phyloP scores from a whole-genome alignment of 2,888 invertebrate species.

The Sminthurides aquaticus region DNA sequence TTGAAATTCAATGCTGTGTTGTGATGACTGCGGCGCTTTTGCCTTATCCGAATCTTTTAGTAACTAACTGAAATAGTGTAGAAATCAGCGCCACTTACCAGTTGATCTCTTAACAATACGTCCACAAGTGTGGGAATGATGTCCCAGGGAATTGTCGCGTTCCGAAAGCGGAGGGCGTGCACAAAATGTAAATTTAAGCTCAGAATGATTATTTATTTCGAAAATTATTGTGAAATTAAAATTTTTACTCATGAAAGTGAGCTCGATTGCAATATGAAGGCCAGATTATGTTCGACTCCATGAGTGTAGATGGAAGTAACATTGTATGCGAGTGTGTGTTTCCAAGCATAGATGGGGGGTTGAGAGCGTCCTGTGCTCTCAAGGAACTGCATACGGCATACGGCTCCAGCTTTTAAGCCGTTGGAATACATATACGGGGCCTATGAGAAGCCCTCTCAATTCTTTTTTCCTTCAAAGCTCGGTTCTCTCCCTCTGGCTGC shows the following conservation, averaged over 20 bases:
- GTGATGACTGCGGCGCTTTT: constrained; percentile 12
- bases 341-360: background rate
- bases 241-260: no score
- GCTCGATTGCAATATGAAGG: background rate
- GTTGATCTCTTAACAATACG: constrained; percentile 16
- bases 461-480: background rate
- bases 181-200: no score
- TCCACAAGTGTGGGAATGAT: background rate
- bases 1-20: background rate
- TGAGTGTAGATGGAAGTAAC: background rate
- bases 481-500: constrained; percentile 2
- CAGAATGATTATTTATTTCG: no score
- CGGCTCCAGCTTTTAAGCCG: no score
- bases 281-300: background rate
- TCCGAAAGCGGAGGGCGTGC: no score
- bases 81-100: constrained; percentile 39
- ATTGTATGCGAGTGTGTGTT: background rate
- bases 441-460: no score
- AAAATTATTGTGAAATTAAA: no score
- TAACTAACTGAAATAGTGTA: background rate
- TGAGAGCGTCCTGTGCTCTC: background rate
- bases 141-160: no score
- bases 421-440: no score
- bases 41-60: constrained; percentile 5
- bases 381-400: no score